A percentile compares a stretch with the other conserved stretches of the same genome.
phyloP scores from a whole-genome alignment of 2,113 vertebrate genomes.

The Hippopotamus amphibius region DNA sequence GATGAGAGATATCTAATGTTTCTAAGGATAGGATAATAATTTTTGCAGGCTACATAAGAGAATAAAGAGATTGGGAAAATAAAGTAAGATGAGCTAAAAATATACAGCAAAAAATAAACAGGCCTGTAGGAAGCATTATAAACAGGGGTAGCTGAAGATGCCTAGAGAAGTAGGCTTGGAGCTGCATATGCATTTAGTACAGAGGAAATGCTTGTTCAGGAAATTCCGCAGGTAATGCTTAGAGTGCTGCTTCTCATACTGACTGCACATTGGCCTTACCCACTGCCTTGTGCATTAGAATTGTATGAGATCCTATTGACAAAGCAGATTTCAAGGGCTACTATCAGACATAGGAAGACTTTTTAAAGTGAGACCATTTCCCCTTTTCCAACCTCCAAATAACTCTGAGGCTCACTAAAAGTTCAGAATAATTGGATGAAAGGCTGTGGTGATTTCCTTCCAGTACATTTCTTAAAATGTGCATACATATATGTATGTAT shows the following conservation, averaged over 20 bases:
- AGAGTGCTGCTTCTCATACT: neutral
- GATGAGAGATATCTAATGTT: neutral
- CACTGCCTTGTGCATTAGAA: neutral
- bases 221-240: neutral
- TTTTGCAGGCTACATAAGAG: neutral
- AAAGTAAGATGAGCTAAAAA: neutral
- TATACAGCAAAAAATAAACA: neutral
- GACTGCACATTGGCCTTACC: neutral
- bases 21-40: neutral
- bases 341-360: neutral
- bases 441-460: neutral
- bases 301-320: neutral
- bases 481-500: neutral
- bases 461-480: neutral
- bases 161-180: neutral
- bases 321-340: neutral
- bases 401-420: neutral
- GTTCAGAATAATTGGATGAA: constrained; percentile 7
- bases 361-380: neutral
- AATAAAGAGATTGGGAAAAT: neutral
- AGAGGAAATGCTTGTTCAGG: neutral
- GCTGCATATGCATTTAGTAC: neutral
- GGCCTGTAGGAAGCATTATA: neutral
- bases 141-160: neutral
- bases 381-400: rapidly evolving